These are phyloP conservation scores for Leptopilina drosophilae DNA, from an alignment of 2,888 invertebrate species.

Conservation along the genomic window DNA sequence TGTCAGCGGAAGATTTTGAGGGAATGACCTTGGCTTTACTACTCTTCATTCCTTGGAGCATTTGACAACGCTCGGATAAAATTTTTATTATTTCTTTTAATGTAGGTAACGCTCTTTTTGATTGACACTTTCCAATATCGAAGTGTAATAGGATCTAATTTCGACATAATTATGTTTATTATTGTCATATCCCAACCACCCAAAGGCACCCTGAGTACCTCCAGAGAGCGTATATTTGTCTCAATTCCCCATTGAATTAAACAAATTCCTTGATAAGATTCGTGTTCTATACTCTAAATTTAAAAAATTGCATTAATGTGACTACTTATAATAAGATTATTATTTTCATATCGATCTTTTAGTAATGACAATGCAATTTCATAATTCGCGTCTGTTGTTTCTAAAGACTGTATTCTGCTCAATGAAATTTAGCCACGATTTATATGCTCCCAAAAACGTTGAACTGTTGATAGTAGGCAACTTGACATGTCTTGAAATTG, in stretches of 20 bases:
- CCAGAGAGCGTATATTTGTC: neutral
- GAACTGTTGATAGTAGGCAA: neutral
- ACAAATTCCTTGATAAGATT: neutral
- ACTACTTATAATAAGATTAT: neutral
- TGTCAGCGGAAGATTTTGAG: neutral
- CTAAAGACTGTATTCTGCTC: neutral
- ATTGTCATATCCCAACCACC: neutral
- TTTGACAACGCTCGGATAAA: neutral
- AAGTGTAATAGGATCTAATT: neutral
- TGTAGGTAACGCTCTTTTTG: neutral
- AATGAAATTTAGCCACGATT: neutral
- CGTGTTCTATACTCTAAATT: neutral
- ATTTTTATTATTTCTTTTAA: neutral
- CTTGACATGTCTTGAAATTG: neutral
- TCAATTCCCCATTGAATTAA: constrained; percentile 1
- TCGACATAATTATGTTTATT: neutral
- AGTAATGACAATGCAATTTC: neutral
- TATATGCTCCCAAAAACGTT: neutral
- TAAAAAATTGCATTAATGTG: constrained; percentile 4
- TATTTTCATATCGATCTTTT: neutral
- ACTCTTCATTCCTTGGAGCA: neutral
- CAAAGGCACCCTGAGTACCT: neutral
- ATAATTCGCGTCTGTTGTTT: constrained; percentile 1
- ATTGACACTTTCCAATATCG: neutral
- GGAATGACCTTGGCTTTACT: neutral